Base-by-base conservation (phyloP, 30 jellyfish, hydroid and myxozoan species). In the Catostylus mosaicus region DNA sequence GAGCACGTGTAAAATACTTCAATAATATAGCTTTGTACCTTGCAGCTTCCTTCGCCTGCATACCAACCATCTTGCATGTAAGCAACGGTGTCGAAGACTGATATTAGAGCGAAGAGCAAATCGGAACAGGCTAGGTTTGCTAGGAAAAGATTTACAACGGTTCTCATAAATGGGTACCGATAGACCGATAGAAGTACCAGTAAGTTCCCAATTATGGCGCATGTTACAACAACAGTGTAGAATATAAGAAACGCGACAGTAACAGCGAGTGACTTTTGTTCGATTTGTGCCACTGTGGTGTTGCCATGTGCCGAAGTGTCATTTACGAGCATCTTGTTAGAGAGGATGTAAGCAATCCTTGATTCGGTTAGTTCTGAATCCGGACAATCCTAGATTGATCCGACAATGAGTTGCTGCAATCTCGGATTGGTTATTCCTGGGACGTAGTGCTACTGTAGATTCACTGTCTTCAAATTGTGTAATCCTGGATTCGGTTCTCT, bases 1-100 rank as follows among this genome's bases (percentile, higher is more conserved):
- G 96, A 86, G 24, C 93, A 80, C 45, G 98, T 92, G 88, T 86
- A 92, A 35, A 96, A 85, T 12, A 82, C 94, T 43, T 92, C 98
- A 30, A 92, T 92, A 6, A 92, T 30, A 18, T 62, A 78, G 85
- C 98, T 77, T 30, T 92, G 98, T 10, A 92, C 33, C 64, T 91
- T 93, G 73, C 98, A 92, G 64, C 62, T 68, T 8, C 83, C 91
- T 30, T 72, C 95, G 1, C 97, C 96, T 50, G 90, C 82, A 35
- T 26, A 50, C 97, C 96, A 92, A 3, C 96, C 95, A n/a, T 52
- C 77, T 30, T 32, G 59, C 86, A 76, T 77, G 37, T 84, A 86
- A 9, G 95, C 84, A 38, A 75, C 71, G 46, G 88, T 85, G 75
- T 92, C 96, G 82, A 92, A 92, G 7, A 92, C 24, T 4, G 98